A percentile compares a stretch with the other conserved stretches of the same genome.
Conservation (phyloP, 1,140 invertebrate species). For the Cydia strobilella region DNA sequence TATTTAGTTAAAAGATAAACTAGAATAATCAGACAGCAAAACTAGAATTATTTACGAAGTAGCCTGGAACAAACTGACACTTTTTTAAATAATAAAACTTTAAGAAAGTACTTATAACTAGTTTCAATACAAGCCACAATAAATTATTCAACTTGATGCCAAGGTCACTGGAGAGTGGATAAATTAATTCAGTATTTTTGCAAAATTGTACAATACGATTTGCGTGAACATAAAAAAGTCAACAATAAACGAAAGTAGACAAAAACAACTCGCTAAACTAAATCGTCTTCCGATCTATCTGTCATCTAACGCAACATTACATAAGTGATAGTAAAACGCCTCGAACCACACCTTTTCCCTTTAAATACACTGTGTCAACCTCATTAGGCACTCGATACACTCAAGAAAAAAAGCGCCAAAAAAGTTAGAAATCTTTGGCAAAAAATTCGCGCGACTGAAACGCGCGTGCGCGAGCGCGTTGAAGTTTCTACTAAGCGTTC, state of each 20-base stretch:
- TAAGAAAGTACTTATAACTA: neutral
- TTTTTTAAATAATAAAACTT: neutral
- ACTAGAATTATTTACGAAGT: too few species aligned
- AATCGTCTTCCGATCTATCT: constrained; percentile 12
- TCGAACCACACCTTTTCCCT: constrained; percentile 4
- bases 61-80: neutral
- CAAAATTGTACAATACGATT: neutral
- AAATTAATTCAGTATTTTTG: neutral
- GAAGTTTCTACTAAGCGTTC: constrained; percentile 62
- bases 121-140: neutral
- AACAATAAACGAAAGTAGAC: neutral
- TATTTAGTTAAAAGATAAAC: neutral
- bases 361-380: constrained; percentile 39
- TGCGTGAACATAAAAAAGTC: neutral
- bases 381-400: constrained; percentile 55
- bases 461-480: constrained; percentile 58
- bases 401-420: constrained; percentile 42
- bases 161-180: constrained; percentile 11
- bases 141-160: neutral
- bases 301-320: constrained; percentile 23
- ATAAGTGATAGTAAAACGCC: constrained; percentile 3
- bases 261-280: constrained; percentile 4
- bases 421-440: constrained; percentile 38
- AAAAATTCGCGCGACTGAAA: constrained; percentile 47
- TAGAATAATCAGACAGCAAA: too few species aligned